Base-by-base conservation (phyloP, 2,797 vertebrate genomes). In the Eulemur coronatus region DNA sequence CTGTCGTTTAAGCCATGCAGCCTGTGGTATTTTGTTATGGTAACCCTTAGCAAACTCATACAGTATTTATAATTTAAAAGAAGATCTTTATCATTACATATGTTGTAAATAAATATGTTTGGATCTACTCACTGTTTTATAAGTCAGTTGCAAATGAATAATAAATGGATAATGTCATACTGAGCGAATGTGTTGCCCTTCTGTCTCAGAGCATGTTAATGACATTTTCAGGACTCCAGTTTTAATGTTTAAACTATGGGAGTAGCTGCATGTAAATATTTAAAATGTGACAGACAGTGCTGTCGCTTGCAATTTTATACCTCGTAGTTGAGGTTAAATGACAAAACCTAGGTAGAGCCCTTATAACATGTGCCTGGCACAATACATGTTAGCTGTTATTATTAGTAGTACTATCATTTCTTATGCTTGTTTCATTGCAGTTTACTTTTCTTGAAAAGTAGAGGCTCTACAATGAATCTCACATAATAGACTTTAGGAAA, bases 171-270 rank as follows among this genome's bases (percentile, higher is more conserved):
- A 46, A 76, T 85, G 55, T 67, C 22, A 41, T 52, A 5, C 48
- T 43, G 82, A 90, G 20, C 50, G 79, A 22, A 15, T n/a, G 61
- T 26, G 43, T 59, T 95, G 41, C 48, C 33, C 50, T 96, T 93
- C 69, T 69, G 59, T 91, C n/a, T 91, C 38, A 52, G 48, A 86
- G 33, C 30, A 20, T 52, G 43, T 26, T 63, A 75, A 61, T 81
- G 59, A 22, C 65, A n/a, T 94, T 93, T 91, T 80, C 12, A 35
- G 72, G 69, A 89, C 70, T 59, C 65, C 10, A 30, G 13, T 43
- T 76, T 96, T 73, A 81, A 73, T 84, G 84, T 75, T 91, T 91
- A 43, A 80, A 90, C 9, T 28, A n/a, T 0, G 26, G 76, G 41
- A 89, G 28, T 69, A 52, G 33, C 63, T 73, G 10, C 41, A 4